These are phyloP conservation scores for Ophion ventricosus DNA, from an alignment of 2,888 invertebrate genomes.

Conservation along the genomic window DNA sequence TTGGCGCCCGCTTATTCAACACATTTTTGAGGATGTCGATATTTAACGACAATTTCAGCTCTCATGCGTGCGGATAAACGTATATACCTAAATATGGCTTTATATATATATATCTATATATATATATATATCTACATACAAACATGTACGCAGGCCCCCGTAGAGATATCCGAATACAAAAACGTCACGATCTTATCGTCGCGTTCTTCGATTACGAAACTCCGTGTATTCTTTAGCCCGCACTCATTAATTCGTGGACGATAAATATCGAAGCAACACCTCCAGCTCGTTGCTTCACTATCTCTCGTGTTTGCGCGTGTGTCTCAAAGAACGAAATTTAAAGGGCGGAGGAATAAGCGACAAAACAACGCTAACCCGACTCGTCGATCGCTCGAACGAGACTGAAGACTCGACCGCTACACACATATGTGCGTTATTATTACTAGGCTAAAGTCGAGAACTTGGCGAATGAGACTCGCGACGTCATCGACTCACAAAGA, in stretches of 20 bases:
- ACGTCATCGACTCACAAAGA: background rate
- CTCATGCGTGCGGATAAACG: too few relatives aligned
- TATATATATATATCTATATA: too few relatives aligned
- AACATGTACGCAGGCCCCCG: too few relatives aligned
- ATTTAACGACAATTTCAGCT: background rate
- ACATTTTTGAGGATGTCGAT: background rate
- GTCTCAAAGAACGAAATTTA: background rate
- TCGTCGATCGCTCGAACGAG: slow-evolving; percentile 1
- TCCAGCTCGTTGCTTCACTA: too few relatives aligned
- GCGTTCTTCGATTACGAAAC: background rate
- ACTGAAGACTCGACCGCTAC: background rate
- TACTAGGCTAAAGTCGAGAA: background rate
- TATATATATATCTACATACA: too few relatives aligned
- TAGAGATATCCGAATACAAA: too few relatives aligned
- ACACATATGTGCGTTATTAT: background rate
- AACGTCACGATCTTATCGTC: too few relatives aligned
- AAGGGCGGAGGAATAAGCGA: background rate
- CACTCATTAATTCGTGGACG: background rate
- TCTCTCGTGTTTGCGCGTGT: background rate
- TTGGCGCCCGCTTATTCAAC: background rate
- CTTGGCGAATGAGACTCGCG: background rate
- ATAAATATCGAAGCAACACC: background rate
- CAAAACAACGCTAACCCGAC: background rate
- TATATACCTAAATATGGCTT: too few relatives aligned
- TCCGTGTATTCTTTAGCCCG: background rate